phyloP scores from a whole-genome alignment of 2,113 vertebrate species.

The Brachypteracias leptosomus region DNA sequence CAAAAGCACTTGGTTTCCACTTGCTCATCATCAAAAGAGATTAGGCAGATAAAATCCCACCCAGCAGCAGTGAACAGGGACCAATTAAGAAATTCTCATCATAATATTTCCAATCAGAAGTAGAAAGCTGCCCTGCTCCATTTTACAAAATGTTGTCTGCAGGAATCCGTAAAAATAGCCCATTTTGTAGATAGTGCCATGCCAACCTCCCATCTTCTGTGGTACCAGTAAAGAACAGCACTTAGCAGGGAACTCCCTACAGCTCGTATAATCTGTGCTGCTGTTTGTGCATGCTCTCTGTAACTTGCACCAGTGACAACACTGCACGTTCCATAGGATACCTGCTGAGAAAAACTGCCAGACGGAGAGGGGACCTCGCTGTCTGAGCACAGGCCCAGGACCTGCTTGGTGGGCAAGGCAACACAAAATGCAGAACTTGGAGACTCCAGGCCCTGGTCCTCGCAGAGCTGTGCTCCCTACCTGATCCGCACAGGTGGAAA shows the following conservation, averaged over 20 bases:
- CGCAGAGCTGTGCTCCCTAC: neutral
- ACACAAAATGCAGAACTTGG: neutral
- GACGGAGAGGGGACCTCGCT: neutral
- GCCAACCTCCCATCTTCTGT: neutral
- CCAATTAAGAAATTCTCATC: neutral
- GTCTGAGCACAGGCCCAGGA: neutral
- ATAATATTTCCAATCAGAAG: neutral
- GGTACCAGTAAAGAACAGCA: neutral
- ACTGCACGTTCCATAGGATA: accelerated
- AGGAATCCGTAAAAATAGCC: neutral
- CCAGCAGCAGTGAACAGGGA: neutral
- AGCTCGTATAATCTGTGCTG: accelerated
- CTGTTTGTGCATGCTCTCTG: neutral
- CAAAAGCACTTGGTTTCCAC: neutral
- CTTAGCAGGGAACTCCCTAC: neutral
- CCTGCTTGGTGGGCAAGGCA: accelerated
- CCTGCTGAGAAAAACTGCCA: neutral
- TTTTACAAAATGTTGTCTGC: neutral
- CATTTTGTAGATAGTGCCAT: neutral
- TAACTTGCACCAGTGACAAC: neutral
- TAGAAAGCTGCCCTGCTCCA: neutral
- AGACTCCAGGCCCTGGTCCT: neutral
- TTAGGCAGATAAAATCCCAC: neutral
- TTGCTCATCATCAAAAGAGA: neutral
- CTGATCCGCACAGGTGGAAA: neutral